Evolutionary conservation across 2,113 vertebrate genomes (phyloP), one percentile per base, ranked within the genome.

Genomic region (Orientallactaga bullata): DNA sequence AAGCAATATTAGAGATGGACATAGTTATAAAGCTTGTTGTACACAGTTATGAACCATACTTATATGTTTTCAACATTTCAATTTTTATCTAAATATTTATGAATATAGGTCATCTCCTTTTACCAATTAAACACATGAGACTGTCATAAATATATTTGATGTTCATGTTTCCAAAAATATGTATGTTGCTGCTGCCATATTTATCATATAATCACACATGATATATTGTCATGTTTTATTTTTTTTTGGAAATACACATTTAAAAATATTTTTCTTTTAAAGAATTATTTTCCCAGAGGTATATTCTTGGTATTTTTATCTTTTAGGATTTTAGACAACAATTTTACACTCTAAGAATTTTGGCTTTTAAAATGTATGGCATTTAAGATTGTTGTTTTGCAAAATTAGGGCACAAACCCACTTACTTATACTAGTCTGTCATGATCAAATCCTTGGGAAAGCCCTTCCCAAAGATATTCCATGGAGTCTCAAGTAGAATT

Each of bases 401-500:
- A 58, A 68, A 61, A 68, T 39, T n/a, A 58, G 37, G 2, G 5
- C 18, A 7, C 18, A 30, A 26, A 77, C 5, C 20, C 26, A 16
- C 37, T 73, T 35, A 63, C 16, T 47, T 88, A 17, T 77, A 1
- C 2, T 21, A 81, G 9, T 72, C 16, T 91, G 7, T 13, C 3
- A 89, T 73, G 5, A 68, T 20, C 0, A 26, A 96, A 93, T 89
- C 5, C 8, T 84, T 79, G 23, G n/a, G 32, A 87, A 13, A 94
- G 8, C 2, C 5, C 18, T 81, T 30, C 1, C 9, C 18, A 83
- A 32, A 47, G 24, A 63, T 83, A 86, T 79, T 74, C 24, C 32
- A 30, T 84, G 6, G 24, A 83, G 15, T 68, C 28, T 13, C 3
- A 32, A 28, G n/a, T 71, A 86, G 23, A 65, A 37, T 83, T 86